These are phyloP conservation scores for Drosophila quinaria DNA, from an alignment of 2,888 invertebrate species.

Conservation along the genomic window DNA sequence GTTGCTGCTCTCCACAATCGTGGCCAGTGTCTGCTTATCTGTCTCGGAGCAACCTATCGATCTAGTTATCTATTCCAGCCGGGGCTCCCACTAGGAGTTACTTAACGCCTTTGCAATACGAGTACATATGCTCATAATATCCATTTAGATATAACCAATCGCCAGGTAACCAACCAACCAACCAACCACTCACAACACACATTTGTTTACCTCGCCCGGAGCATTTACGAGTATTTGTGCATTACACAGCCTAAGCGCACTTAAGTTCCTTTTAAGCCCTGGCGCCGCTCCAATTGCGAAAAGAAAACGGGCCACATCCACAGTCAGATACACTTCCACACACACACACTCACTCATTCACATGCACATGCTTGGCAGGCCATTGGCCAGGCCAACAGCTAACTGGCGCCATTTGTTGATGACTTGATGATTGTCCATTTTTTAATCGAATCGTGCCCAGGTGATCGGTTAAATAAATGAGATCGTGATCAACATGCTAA, in stretches of 20 bases:
- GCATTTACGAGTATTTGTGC: slow-evolving; percentile 68
- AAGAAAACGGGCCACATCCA: slow-evolving; percentile 49
- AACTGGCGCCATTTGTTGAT: slow-evolving; percentile 63
- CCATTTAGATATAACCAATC: slow-evolving; percentile 78
- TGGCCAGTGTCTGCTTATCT: slow-evolving; percentile 58
- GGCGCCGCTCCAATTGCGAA: slow-evolving; percentile 82
- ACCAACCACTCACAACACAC: slow-evolving; percentile 37
- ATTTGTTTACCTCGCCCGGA: slow-evolving; percentile 50
- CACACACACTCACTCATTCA: slow-evolving; percentile 21
- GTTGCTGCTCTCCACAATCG: slow-evolving; percentile 1
- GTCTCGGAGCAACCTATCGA: slow-evolving; percentile 65
- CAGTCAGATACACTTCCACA: slow-evolving; percentile 19
- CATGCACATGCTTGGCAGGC: slow-evolving; percentile 16
- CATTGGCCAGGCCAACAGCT: slow-evolving; percentile 33
- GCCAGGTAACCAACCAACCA: slow-evolving; percentile 30
- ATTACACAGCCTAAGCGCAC: slow-evolving; percentile 77
- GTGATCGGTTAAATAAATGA: slow-evolving; percentile 23
- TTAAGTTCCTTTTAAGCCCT: slow-evolving; percentile 79
- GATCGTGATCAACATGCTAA: slow-evolving; percentile 17
- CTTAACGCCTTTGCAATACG: slow-evolving; percentile 40
- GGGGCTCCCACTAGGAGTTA: slow-evolving; percentile 53
- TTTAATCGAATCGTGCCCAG: slow-evolving; percentile 23
- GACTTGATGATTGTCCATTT: slow-evolving; percentile 54
- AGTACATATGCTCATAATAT: slow-evolving; percentile 74
- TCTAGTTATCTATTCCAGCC: slow-evolving; percentile 73